Conservation (phyloP, 2,888 invertebrate genomes). For the Drosophila meridionalis region DNA sequence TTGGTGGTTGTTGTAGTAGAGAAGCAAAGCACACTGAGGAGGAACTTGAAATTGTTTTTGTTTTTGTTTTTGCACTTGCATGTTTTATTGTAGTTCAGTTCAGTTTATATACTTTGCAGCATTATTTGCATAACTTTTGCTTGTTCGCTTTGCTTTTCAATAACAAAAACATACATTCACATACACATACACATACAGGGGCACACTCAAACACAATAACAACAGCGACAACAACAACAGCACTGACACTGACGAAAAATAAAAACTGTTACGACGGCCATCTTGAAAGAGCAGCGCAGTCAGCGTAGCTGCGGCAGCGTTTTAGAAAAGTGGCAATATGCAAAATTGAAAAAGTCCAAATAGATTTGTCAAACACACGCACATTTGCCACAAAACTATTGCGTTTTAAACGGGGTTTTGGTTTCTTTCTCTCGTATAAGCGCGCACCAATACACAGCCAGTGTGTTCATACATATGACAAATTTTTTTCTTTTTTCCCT, state of each 20-base stretch:
- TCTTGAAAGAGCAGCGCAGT: constrained; percentile 80
- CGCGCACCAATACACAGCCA: constrained; percentile 61
- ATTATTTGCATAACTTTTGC: constrained; percentile 69
- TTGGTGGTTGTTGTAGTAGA: constrained; percentile 61
- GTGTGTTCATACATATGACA: constrained; percentile 59
- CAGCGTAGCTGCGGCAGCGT: constrained; percentile 42
- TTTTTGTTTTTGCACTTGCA: constrained; percentile 31
- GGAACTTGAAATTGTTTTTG: constrained; percentile 51
- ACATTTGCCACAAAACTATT: constrained; percentile 40
- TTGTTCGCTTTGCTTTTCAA: constrained; percentile 50
- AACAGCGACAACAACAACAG: constrained; percentile 55
- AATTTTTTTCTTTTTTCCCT: constrained; percentile 61
- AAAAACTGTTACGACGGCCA: constrained; percentile 84
- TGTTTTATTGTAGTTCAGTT: constrained; percentile 30
- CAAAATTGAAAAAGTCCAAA: constrained; percentile 60
- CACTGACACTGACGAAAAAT: constrained; percentile 70
- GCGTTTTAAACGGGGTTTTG: constrained; percentile 34
- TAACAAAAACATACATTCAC: constrained; percentile 63
- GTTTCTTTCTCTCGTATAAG: constrained; percentile 46
- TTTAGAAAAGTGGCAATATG: constrained; percentile 52
- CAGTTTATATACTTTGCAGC: constrained; percentile 37
- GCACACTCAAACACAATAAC: constrained; percentile 59
- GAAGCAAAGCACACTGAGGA: constrained; percentile 17
- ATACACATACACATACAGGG: constrained; percentile 23
- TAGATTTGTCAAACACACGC: constrained; percentile 47